Base-by-base conservation (phyloP, 2,797 vertebrate species). In the Myiotriccus ornatus region DNA sequence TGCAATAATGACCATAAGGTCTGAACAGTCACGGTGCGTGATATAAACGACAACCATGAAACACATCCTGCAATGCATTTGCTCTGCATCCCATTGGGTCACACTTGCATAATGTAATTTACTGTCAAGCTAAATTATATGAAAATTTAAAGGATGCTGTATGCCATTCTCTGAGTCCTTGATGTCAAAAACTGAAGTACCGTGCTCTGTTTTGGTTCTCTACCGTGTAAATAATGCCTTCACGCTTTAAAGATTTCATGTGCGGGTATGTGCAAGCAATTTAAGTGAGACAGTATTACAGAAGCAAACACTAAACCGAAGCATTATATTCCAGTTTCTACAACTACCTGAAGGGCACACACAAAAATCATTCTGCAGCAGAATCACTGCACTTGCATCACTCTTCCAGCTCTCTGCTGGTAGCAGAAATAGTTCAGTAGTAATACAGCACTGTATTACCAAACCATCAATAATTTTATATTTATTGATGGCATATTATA, bases 11-110 rank as follows among this genome's bases (percentile, higher is more conserved):
- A 87, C 84, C 44, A 3, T 79, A 60, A 91, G 25, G 47, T 82
- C 80, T 92, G 87, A 80, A 80, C 65, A 68, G 71, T 62, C 78
- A 94, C 0, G 0, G 56, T 28, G 28, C 12, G 32, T 23, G 47
- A 75, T 62, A 87, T 7, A 65, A 85, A 71, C 56, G 73, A 94
- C 87, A 95, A 55, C 91, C 89, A 80, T 86, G 92, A 94, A 95
- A 65, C 35, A 49, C 60, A 81, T 11, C 41, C 68, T 41, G 90
- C 74, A 94, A n/a, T 85, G 73, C 75, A 81, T 86, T 81, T 62
- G 69, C 59, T 84, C 17, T 75, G 79, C 89, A 69, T 32, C 65
- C n/a, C 76, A 34, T 35, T 55, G 64, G 64, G 62, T 75, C 89
- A 91, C 0, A 1, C 49, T 60, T 37, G 23, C 15, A 49, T 75